A percentile compares a stretch with the other conserved stretches of the same genome.
Conservation (phyloP, 2,797 vertebrate genomes). For the Rhadinocentrus ornatus region DNA sequence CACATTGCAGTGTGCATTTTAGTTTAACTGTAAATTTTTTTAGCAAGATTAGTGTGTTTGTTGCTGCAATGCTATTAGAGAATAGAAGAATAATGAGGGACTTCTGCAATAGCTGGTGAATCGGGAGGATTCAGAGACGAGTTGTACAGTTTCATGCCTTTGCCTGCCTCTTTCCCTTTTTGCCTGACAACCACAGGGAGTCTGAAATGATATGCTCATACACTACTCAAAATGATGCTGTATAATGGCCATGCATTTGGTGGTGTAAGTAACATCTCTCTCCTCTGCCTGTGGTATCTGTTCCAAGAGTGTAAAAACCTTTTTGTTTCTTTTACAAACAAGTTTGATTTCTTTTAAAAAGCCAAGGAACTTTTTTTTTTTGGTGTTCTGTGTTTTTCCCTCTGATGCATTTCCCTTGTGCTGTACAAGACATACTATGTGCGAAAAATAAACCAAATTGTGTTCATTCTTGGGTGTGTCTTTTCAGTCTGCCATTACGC, state of each 20-base stretch:
- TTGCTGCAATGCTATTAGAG: conserved; percentile 30
- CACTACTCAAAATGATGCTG: conserved; percentile 66
- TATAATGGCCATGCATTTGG: conserved; percentile 73
- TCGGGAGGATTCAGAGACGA: conserved; percentile 40
- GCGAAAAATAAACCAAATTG: conserved; percentile 82
- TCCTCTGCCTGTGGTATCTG: conserved; percentile 69
- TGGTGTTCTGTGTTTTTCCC: conserved; percentile 72
- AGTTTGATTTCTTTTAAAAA: conserved; percentile 66
- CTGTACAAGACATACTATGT: conserved; percentile 81
- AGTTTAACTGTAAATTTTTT: conserved; percentile 34
- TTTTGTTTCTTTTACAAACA: conserved; percentile 43
- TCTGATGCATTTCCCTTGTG: conserved; percentile 76
- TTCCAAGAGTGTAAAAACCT: conserved; percentile 53
- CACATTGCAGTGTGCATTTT: conserved; percentile 49
- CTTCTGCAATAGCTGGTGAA: conserved; percentile 40
- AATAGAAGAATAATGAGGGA: conserved; percentile 28
- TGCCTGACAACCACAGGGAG: conserved; percentile 55
- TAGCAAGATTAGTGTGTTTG: conserved; percentile 26
- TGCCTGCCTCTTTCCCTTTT: conserved; percentile 51
- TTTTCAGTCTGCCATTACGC: conserved; percentile 21
- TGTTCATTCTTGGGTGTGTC: conserved; percentile 77
- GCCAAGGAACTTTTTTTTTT: conserved; percentile 74
- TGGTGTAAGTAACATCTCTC: conserved; percentile 63
- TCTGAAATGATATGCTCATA: conserved; percentile 42
- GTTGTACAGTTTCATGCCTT: conserved; percentile 67